Conservation (phyloP, 2,113 vertebrate genomes). For the Pionites leucogaster region DNA sequence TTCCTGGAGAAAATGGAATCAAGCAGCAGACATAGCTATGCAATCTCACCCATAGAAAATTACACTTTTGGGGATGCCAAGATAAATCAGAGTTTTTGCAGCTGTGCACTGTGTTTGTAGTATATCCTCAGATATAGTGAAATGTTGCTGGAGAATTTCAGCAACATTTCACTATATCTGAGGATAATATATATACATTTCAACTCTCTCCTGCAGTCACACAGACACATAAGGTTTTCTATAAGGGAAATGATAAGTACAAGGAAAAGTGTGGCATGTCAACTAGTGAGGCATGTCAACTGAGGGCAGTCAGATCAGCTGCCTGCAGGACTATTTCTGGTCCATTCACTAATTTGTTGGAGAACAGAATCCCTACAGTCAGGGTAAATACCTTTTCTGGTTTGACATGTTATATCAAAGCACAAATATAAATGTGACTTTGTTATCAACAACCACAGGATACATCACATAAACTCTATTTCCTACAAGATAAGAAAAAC, state of each 20-base stretch:
- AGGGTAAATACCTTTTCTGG: neutral
- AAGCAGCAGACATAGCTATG: neutral
- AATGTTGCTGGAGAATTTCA: neutral
- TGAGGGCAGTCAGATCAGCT: neutral
- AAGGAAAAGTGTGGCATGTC: neutral
- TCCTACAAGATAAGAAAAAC: neutral
- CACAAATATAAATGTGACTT: neutral
- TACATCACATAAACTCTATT: neutral
- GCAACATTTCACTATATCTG: neutral
- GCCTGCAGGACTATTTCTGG: neutral
- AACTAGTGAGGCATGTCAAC: neutral
- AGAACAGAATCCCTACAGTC: neutral
- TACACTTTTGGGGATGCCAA: neutral
- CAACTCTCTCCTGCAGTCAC: neutral
- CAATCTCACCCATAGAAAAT: neutral
- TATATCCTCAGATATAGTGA: neutral
- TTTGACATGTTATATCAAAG: neutral
- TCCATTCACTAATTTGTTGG: neutral
- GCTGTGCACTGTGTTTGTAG: neutral
- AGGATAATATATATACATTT: neutral
- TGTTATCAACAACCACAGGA: neutral
- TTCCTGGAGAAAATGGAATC: neutral
- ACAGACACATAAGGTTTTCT: neutral
- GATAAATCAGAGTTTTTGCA: neutral
- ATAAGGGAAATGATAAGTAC: neutral